These are phyloP conservation scores for Ptychoptera albimana DNA, from an alignment of 2,888 invertebrate species.

Conservation along the genomic window DNA sequence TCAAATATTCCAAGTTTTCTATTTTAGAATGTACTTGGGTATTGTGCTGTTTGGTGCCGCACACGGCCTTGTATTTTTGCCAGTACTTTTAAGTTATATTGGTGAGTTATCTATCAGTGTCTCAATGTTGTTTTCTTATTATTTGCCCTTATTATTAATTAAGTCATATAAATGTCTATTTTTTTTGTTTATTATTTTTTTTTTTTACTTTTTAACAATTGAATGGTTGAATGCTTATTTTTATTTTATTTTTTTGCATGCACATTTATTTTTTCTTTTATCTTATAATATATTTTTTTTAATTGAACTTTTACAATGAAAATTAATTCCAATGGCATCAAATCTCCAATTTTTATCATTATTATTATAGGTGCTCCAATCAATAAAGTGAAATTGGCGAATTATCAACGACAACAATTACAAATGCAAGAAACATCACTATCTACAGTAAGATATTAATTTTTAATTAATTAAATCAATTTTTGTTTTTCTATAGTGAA, in stretches of 20 bases:
- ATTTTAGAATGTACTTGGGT: slow-evolving; percentile 95
- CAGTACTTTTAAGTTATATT: slow-evolving; percentile 91
- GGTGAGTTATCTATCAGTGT: slow-evolving; percentile 38
- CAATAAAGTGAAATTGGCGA: slow-evolving; percentile 68
- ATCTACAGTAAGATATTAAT: slow-evolving; percentile 52
- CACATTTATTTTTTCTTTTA: neutral
- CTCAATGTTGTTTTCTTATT: neutral
- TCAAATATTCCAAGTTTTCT: slow-evolving; percentile 90
- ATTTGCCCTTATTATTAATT: no score
- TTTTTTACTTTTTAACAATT: no score
- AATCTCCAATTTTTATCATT: slow-evolving; percentile 12
- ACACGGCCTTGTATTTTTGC: slow-evolving; percentile 93
- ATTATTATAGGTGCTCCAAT: slow-evolving; percentile 57
- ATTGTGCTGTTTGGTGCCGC: slow-evolving; percentile 94
- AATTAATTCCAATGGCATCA: slow-evolving; percentile 1
- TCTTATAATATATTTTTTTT: slow-evolving; percentile 1
- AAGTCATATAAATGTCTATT: no score
- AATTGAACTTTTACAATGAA: neutral
- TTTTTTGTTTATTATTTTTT: no score
- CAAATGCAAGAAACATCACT: slow-evolving; percentile 60
- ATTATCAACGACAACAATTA: slow-evolving; percentile 51
- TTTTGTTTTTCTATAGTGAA: neutral
- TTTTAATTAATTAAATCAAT: slow-evolving; percentile 11
- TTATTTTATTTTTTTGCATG: slow-evolving; percentile 1
- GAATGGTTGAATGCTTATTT: neutral